A percentile compares a stretch with the other conserved stretches of the same genome.
These are phyloP conservation scores for Colinus virginianus DNA, from an alignment of 2,113 vertebrate species.

Conservation along the genomic window DNA sequence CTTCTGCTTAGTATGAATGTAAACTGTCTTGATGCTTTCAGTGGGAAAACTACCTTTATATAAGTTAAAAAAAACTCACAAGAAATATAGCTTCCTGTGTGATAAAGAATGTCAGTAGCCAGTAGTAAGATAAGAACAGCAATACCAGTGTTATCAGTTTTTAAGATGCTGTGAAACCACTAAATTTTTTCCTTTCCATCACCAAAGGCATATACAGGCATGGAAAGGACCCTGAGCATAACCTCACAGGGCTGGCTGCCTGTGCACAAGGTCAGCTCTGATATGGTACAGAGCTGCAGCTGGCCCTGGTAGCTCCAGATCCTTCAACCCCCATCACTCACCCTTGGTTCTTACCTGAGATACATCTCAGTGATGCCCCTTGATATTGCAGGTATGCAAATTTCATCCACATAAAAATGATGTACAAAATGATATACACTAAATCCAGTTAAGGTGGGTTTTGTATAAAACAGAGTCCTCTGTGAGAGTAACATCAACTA, in stretches of 20 bases:
- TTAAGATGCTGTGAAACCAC: background rate
- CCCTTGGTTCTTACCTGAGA: background rate
- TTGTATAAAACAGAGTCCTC: background rate
- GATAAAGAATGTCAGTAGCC: background rate
- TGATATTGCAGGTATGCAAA: background rate
- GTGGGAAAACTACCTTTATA: background rate
- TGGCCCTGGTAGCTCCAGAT: background rate
- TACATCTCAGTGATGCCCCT: accelerated
- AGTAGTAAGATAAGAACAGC: background rate
- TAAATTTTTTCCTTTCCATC: background rate
- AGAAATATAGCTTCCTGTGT: background rate
- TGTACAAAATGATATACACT: background rate
- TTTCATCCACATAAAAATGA: background rate
- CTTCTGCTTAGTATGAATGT: background rate
- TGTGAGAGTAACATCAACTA: background rate
- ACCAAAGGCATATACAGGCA: accelerated
- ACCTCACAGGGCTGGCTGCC: too few species aligned
- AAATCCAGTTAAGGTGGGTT: background rate
- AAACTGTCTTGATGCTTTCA: background rate
- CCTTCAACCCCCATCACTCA: background rate
- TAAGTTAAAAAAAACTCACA: background rate
- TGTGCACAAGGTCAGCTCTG: background rate
- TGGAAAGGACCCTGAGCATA: background rate
- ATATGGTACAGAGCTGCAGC: accelerated
- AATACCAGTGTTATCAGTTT: background rate